phyloP scores from a whole-genome alignment of 2,797 vertebrate genomes.

The Antennarius maculatus region DNA sequence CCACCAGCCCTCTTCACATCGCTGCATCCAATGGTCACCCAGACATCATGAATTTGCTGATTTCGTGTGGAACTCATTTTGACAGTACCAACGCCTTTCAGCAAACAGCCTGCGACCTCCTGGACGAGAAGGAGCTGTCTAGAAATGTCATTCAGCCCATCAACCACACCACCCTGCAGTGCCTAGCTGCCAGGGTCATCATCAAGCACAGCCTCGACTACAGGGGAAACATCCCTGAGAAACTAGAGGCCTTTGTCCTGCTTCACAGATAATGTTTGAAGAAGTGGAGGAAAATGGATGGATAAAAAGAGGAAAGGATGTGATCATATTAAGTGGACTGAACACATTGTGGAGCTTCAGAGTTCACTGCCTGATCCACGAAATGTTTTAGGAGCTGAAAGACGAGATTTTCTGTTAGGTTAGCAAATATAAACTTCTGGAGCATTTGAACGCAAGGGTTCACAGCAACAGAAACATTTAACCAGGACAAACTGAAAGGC shows the following conservation, averaged over 20 bases:
- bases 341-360: slow-evolving; percentile 9
- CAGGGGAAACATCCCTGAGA: slow-evolving; percentile 93
- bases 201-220: slow-evolving; percentile 91
- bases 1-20: slow-evolving; percentile 89
- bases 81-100: slow-evolving; percentile 95
- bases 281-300: neutral
- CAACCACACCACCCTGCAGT: slow-evolving; percentile 98
- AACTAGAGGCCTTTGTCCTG: slow-evolving; percentile 94
- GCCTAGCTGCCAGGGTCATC: slow-evolving; percentile 95
- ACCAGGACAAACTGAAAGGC: slow-evolving; percentile 31
- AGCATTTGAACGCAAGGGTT: slow-evolving; percentile 30
- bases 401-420: slow-evolving; percentile 35
- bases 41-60: slow-evolving; percentile 98
- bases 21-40: slow-evolving; percentile 97
- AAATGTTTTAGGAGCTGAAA: slow-evolving; percentile 28
- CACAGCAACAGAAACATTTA: slow-evolving; percentile 38
- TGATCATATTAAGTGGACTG: slow-evolving; percentile 8
- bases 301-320: slow-evolving; percentile 1
- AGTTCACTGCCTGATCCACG: slow-evolving; percentile 21
- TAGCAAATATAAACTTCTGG: slow-evolving; percentile 44
- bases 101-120: slow-evolving; percentile 94
- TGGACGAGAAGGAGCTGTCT: slow-evolving; percentile 96
- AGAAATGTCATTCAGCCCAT: slow-evolving; percentile 98
- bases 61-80: slow-evolving; percentile 95
- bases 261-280: slow-evolving; percentile 93